Conservation (phyloP, 1,140 invertebrate genomes). For the Anastrepha ludens region DNA sequence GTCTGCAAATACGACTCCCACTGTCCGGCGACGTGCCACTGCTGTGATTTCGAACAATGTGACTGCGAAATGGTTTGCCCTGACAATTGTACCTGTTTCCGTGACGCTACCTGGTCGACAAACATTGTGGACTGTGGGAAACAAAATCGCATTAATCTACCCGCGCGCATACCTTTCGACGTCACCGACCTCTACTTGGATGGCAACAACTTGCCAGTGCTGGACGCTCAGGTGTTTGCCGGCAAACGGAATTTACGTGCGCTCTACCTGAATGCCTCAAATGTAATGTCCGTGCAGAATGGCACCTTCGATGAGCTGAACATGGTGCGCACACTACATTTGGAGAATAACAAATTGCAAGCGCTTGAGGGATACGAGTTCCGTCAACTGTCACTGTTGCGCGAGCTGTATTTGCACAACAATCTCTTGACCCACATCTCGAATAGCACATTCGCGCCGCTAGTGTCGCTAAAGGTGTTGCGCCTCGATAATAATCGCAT, state of each 20-base stretch:
- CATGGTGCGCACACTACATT: slow-evolving; percentile 85
- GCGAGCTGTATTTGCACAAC: slow-evolving; percentile 90
- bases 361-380: slow-evolving; percentile 88
- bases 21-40: slow-evolving; percentile 88
- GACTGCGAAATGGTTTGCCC: slow-evolving; percentile 91
- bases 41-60: slow-evolving; percentile 91
- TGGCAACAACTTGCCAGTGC: slow-evolving; percentile 86
- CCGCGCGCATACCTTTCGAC: slow-evolving; percentile 88
- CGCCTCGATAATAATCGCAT: slow-evolving; percentile 89
- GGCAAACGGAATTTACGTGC: slow-evolving; percentile 88
- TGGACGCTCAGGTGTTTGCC: slow-evolving; percentile 89
- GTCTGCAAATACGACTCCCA: slow-evolving; percentile 88
- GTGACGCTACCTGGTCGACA: slow-evolving; percentile 89
- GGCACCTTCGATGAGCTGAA: slow-evolving; percentile 90
- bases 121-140: slow-evolving; percentile 89
- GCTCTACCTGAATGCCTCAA: slow-evolving; percentile 88
- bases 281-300: slow-evolving; percentile 87
- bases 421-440: slow-evolving; percentile 86
- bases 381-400: slow-evolving; percentile 84
- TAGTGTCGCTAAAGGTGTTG: slow-evolving; percentile 86
- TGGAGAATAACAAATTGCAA: slow-evolving; percentile 88
- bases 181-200: slow-evolving; percentile 93
- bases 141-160: slow-evolving; percentile 81
- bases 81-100: slow-evolving; percentile 89
- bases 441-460: slow-evolving; percentile 85